Percentiles rank a stretch among this genome's conserved stretches.
Conservation (phyloP, 2,888 invertebrate genomes). For the Erebia aethiops region DNA sequence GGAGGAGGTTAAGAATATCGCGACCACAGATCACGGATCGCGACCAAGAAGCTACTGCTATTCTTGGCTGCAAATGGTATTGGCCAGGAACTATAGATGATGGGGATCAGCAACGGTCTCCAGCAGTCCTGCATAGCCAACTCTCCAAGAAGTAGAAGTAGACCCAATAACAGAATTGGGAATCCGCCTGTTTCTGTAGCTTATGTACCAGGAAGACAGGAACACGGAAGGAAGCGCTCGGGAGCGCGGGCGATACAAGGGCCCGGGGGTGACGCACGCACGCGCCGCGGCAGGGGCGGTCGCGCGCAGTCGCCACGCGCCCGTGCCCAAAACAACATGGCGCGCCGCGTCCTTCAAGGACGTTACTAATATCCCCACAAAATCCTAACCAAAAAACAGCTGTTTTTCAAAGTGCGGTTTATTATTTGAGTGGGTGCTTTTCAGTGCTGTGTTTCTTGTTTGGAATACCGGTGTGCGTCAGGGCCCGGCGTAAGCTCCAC, state of each 20-base stretch:
- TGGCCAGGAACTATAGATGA: too few species aligned
- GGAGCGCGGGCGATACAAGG: constrained; percentile 50
- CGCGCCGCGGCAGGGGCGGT: constrained; percentile 63
- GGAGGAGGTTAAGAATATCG: too few species aligned
- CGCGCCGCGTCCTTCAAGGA: constrained; percentile 72
- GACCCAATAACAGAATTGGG: too few species aligned
- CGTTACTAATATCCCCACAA: constrained; percentile 68
- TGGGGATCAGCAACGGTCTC: too few species aligned
- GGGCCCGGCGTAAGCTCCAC: constrained; percentile 47
- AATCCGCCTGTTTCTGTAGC: neutral
- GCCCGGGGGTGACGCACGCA: constrained; percentile 68
- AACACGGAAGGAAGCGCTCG: constrained; percentile 48
- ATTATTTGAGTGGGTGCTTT: constrained; percentile 51
- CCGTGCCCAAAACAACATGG: constrained; percentile 74
- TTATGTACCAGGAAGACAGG: constrained; percentile 30
- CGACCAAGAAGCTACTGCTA: too few species aligned
- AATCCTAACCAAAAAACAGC: constrained; percentile 45
- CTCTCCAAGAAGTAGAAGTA: too few species aligned
- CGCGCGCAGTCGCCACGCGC: constrained; percentile 80
- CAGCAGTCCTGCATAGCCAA: too few species aligned
- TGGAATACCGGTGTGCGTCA: constrained; percentile 57
- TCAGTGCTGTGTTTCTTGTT: constrained; percentile 49
- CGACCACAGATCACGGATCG: too few species aligned
- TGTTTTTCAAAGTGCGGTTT: constrained; percentile 47
- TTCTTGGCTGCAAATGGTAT: too few species aligned